These are phyloP conservation scores for Phenganax stokvisi DNA, from an alignment of 92 coral and sea anemone species.

Conservation along the genomic window DNA sequence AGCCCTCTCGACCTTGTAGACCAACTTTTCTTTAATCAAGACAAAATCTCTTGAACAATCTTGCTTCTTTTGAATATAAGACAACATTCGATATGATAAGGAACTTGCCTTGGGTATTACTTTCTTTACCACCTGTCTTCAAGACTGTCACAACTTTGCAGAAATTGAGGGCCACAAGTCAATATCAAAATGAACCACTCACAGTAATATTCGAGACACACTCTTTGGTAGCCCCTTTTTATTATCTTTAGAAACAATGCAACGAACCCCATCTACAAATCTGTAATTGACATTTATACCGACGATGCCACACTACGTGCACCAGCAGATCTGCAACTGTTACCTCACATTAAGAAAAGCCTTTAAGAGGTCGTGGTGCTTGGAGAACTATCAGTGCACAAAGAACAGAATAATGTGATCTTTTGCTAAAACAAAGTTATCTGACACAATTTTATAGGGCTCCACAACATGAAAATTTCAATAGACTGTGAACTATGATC, in stretches of 20 bases:
- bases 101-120: not conserved
- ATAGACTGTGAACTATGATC: too few relatives aligned
- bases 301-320: not conserved
- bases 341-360: not conserved
- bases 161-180: not conserved
- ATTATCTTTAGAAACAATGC: too few relatives aligned
- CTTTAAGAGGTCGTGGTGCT: not conserved
- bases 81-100: not conserved
- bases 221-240: not conserved
- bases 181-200: not conserved
- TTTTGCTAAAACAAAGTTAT: too few relatives aligned
- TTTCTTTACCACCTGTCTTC: not conserved
- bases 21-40: not conserved
- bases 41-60: not conserved
- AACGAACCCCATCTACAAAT: not conserved
- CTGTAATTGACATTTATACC: not conserved
- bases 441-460: too few relatives aligned
- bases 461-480: too few relatives aligned
- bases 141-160: not conserved
- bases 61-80: not conserved
- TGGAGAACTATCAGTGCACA: too few relatives aligned
- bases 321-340: not conserved
- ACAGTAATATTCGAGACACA: not conserved
- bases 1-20: not conserved
- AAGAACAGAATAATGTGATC: not conserved